Evolutionary conservation across 1,140 invertebrate species (phyloP).

Genomic region (Euwallacea fornicatus): DNA sequence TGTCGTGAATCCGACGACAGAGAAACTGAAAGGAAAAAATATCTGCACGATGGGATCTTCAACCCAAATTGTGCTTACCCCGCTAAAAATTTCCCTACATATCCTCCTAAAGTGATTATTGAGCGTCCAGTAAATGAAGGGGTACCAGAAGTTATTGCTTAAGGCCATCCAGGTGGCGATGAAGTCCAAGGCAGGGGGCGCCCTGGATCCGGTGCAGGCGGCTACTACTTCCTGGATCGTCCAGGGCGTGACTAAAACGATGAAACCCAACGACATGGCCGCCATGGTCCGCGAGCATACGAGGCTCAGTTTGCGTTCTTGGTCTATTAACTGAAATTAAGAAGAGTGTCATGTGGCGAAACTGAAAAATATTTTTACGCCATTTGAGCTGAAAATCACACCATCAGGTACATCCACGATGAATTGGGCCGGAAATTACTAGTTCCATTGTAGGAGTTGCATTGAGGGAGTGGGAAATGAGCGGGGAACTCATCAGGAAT

Average conservation of each 20-base stretch:
- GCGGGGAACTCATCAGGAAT: too few relatives aligned
- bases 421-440: too few relatives aligned
- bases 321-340: conserved; percentile 61
- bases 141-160: conserved; percentile 88
- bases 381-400: too few relatives aligned
- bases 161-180: conserved; percentile 80
- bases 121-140: conserved; percentile 83
- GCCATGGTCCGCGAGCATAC: conserved; percentile 83
- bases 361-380: too few relatives aligned
- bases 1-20: conserved; percentile 42
- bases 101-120: conserved; percentile 82
- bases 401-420: too few relatives aligned
- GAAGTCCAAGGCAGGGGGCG: conserved; percentile 78
- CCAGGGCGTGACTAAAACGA: conserved; percentile 85
- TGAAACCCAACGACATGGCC: conserved; percentile 84
- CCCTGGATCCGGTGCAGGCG: conserved; percentile 78
- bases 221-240: conserved; percentile 87
- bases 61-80: conserved; percentile 57
- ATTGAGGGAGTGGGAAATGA: too few relatives aligned
- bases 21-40: conserved; percentile 44
- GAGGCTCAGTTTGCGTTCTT: conserved; percentile 74
- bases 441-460: too few relatives aligned
- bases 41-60: not conserved
- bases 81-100: conserved; percentile 72
- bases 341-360: too few relatives aligned